Evolutionary conservation across 1,140 invertebrate genomes (phyloP).

Genomic region (Branchinecta lindahli): DNA sequence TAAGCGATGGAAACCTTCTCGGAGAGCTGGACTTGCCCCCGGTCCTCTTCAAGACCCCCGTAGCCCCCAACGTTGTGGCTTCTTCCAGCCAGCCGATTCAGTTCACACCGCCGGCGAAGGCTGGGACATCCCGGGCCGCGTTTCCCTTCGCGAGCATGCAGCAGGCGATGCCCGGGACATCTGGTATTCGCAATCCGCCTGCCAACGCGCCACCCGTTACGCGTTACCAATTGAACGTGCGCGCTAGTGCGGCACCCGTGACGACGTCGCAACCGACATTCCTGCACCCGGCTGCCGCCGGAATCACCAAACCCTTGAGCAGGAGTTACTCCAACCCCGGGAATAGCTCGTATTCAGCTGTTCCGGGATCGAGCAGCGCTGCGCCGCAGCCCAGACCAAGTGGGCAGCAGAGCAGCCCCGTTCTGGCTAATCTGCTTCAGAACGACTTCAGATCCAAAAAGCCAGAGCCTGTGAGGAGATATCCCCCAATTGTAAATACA

Average conservation of each 20-base stretch:
- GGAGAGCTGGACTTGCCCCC: slow-evolving; percentile 7
- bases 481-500: background rate
- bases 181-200: slow-evolving; percentile 41
- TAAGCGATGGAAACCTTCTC: background rate
- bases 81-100: slow-evolving; percentile 29
- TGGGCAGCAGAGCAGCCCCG: background rate
- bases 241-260: slow-evolving; percentile 3
- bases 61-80: slow-evolving; percentile 32
- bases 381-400: background rate
- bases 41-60: slow-evolving; percentile 22
- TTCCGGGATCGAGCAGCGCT: background rate
- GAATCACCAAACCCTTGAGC: background rate
- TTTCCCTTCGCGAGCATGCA: background rate
- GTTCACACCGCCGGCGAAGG: slow-evolving; percentile 24
- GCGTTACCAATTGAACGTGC: background rate
- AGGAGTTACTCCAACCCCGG: background rate
- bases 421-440: background rate
- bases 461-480: background rate
- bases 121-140: background rate
- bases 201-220: slow-evolving; percentile 2
- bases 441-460: background rate
- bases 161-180: background rate
- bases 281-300: background rate
- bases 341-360: background rate
- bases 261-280: background rate